Evolutionary conservation across 2,888 invertebrate species (phyloP).

Genomic region (Strigamia crassipes): DNA sequence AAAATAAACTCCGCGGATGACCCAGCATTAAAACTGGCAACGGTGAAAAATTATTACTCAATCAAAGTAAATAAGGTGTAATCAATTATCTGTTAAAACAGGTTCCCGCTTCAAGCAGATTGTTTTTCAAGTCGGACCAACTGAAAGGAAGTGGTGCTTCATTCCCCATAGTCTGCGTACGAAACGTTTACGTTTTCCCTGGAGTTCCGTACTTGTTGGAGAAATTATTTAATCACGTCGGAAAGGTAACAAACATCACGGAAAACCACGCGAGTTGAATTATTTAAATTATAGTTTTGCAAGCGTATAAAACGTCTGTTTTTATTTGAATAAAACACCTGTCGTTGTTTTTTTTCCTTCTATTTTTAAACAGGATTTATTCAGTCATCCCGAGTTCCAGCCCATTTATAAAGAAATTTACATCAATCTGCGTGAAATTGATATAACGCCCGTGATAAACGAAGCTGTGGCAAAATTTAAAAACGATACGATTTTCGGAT

Average conservation of each 20-base stretch:
- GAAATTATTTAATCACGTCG: conserved; percentile 53
- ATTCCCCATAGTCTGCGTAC: conserved; percentile 63
- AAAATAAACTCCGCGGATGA: neutral
- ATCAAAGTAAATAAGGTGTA: conserved; percentile 52
- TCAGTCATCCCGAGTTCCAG: conserved; percentile 6
- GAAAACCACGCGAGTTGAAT: too few species aligned
- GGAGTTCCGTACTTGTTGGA: conserved; percentile 68
- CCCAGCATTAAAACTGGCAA: conserved; percentile 55
- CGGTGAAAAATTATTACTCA: conserved; percentile 56
- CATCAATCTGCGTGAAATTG: neutral
- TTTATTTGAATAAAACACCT: neutral
- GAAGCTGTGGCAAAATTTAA: conserved; percentile 61
- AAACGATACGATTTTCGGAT: conserved; percentile 64
- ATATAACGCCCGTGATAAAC: conserved; percentile 56
- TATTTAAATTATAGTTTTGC: too few species aligned
- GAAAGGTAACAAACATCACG: conserved; percentile 12
- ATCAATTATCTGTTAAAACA: neutral
- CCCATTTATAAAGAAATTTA: neutral
- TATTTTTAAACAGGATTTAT: neutral
- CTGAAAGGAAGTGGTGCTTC: conserved; percentile 59
- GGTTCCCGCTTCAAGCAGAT: neutral
- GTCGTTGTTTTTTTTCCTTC: neutral
- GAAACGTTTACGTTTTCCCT: conserved; percentile 73
- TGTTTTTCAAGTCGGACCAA: neutral
- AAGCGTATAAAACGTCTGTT: too few species aligned